Conservation (phyloP, 2,888 invertebrate species). For the Dryocosmus kuriphilus region DNA sequence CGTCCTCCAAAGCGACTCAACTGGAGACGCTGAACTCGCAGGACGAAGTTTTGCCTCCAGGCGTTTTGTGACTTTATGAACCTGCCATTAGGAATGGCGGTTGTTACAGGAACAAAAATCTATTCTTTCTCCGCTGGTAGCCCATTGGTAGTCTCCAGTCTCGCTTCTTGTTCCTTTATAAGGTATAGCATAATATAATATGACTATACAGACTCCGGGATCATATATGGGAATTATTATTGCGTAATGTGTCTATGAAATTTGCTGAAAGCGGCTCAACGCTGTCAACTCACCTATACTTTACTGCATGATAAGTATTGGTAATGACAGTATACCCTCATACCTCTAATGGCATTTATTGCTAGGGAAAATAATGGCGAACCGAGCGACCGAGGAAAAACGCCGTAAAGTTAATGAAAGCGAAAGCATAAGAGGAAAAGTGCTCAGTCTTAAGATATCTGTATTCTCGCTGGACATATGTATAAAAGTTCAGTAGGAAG, state of each 20-base stretch:
- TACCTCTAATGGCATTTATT: conserved; percentile 27
- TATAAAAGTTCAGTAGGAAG: neutral
- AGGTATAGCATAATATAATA: no score
- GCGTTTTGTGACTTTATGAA: conserved; percentile 56
- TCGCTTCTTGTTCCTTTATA: conserved; percentile 11
- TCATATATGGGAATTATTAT: conserved; percentile 3
- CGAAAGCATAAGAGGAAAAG: conserved; percentile 13
- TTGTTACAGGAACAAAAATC: conserved; percentile 45
- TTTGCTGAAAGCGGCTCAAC: conserved; percentile 5
- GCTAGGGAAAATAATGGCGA: conserved; percentile 26
- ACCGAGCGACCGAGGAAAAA: neutral
- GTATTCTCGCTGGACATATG: neutral
- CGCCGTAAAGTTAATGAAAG: conserved; percentile 6
- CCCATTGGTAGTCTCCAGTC: neutral
- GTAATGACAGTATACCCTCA: conserved; percentile 23
- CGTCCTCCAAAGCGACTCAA: conserved; percentile 47
- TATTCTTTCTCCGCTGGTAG: neutral
- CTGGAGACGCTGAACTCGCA: conserved; percentile 43
- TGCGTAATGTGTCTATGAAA: conserved; percentile 22
- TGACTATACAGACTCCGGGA: neutral
- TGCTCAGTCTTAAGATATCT: neutral
- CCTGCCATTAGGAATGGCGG: conserved; percentile 56
- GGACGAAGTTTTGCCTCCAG: conserved; percentile 49
- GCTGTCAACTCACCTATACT: conserved; percentile 32
- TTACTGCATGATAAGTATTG: conserved; percentile 18